Conservation (phyloP, 1,140 invertebrate genomes). For the Pantala flavescens region DNA sequence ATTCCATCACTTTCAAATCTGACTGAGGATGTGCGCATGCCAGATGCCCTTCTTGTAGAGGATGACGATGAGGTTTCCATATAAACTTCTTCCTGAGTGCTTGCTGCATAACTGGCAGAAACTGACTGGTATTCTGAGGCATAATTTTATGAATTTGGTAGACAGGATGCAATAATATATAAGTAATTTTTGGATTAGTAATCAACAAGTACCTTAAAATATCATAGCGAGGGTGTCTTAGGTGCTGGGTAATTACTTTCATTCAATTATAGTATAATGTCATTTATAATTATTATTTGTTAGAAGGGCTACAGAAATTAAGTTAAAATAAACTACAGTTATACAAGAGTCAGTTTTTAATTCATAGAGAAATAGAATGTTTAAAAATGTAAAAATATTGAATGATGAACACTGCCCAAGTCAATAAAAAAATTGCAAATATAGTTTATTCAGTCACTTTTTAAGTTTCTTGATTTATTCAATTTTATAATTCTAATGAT, state of each 20-base stretch:
- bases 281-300: not conserved
- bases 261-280: not conserved
- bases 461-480: too few relatives aligned
- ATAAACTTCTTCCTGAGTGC: conserved; percentile 22
- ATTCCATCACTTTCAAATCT: conserved; percentile 3
- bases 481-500: too few relatives aligned
- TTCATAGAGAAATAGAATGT: not conserved
- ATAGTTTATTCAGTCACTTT: too few relatives aligned
- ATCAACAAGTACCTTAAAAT: too few relatives aligned
- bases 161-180: not conserved
- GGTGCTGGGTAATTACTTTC: too few relatives aligned
- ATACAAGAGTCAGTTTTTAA: not conserved
- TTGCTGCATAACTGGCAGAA: conserved; percentile 27
- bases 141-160: not conserved
- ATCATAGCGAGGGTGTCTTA: too few relatives aligned
- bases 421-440: not conserved
- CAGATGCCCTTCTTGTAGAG: not conserved
- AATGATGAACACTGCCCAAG: not conserved
- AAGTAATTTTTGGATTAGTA: not conserved
- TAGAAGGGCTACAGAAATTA: not conserved
- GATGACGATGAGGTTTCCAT: conserved; percentile 18
- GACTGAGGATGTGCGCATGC: not conserved
- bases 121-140: not conserved
- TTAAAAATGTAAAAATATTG: not conserved
- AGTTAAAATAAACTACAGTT: not conserved